These are phyloP conservation scores for Drosophila hydei DNA, from an alignment of 1,140 invertebrate genomes.

Conservation along the genomic window DNA sequence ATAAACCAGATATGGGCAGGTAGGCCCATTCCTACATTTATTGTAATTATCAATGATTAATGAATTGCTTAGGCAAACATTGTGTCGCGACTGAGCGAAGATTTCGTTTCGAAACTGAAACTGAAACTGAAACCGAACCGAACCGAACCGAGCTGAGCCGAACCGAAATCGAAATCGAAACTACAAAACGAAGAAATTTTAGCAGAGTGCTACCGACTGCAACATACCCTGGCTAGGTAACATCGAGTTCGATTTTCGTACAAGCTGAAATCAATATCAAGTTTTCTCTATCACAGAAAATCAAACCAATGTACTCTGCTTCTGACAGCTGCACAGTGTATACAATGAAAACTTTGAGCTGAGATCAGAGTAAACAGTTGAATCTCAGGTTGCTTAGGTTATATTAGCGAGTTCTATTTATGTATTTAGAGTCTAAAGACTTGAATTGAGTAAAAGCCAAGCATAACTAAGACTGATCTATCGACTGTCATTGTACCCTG, in stretches of 20 bases:
- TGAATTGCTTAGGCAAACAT: constrained; percentile 77
- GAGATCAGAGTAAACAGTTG: neutral
- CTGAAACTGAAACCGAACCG: constrained; percentile 27
- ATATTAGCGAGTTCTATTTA: neutral
- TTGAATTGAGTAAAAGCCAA: neutral
- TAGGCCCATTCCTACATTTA: constrained; percentile 70
- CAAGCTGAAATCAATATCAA: no score
- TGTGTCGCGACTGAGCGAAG: constrained; percentile 47
- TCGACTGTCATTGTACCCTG: neutral
- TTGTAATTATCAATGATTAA: constrained; percentile 82
- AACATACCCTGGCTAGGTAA: neutral
- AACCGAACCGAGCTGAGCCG: neutral
- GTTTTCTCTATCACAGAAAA: no score
- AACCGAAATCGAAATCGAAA: constrained; percentile 22
- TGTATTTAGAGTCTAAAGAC: constrained; percentile 3
- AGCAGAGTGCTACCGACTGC: neutral
- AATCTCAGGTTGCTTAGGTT: constrained; percentile 1
- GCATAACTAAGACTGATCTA: neutral
- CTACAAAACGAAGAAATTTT: no score
- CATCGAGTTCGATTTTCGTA: no score
- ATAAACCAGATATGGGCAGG: constrained; percentile 40
- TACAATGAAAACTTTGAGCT: neutral
- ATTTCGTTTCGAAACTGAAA: constrained; percentile 33
- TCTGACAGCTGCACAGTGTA: neutral
- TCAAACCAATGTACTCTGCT: neutral